These are phyloP conservation scores for Sphaerophoria rueppellii DNA, from an alignment of 2,888 invertebrate species.

Conservation along the genomic window DNA sequence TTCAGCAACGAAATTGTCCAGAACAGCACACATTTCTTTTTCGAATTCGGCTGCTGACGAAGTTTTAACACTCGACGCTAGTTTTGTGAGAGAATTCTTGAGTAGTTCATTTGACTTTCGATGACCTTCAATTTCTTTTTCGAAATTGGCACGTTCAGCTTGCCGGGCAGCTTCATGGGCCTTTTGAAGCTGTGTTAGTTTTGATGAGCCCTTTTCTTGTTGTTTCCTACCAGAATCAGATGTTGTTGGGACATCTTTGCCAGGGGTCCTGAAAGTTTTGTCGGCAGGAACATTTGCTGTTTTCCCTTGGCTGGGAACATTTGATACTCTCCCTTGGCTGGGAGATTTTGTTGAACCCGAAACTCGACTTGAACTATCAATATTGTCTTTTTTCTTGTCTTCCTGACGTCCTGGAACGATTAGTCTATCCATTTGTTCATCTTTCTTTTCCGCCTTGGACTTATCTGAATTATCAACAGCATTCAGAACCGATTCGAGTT, in stretches of 20 bases:
- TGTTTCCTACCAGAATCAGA: neutral
- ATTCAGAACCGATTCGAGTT: conserved; percentile 45
- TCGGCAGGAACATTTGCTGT: neutral
- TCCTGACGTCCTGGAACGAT: too few relatives aligned
- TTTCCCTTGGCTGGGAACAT: neutral
- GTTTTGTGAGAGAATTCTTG: conserved; percentile 50
- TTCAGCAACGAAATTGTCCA: conserved; percentile 78
- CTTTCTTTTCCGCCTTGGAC: conserved; percentile 51
- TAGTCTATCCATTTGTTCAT: conserved; percentile 27
- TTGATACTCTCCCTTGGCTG: too few relatives aligned
- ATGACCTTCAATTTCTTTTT: conserved; percentile 60
- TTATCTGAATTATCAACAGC: conserved; percentile 60
- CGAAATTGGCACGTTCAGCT: conserved; percentile 29
- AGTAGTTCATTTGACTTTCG: conserved; percentile 53
- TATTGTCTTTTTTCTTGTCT: too few relatives aligned
- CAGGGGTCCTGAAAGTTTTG: neutral
- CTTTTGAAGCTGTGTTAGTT: conserved; percentile 23
- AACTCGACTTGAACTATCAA: too few relatives aligned
- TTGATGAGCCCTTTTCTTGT: conserved; percentile 9
- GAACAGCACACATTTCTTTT: conserved; percentile 77
- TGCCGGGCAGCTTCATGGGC: conserved; percentile 26
- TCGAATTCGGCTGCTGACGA: conserved; percentile 77
- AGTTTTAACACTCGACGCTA: conserved; percentile 40
- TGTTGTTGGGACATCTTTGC: neutral
- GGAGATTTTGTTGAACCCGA: too few relatives aligned